Percentiles rank a stretch among this genome's conserved stretches.
Conservation (phyloP, 1,140 invertebrate genomes). For the Leptoteleia sp. region DNA sequence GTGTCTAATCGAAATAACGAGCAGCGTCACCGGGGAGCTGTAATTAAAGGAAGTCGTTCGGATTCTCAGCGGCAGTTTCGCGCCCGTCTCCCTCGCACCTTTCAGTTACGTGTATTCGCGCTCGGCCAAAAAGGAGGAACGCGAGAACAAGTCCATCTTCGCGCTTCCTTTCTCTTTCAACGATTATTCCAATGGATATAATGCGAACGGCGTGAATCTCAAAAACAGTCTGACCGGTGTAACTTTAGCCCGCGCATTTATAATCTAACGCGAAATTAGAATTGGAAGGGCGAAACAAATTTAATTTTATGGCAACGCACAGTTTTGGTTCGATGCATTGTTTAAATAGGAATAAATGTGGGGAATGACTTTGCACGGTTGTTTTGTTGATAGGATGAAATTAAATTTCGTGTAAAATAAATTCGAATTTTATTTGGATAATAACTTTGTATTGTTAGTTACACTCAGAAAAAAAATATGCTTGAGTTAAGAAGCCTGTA, state of each 20-base stretch:
- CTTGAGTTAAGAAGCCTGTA: too few species aligned
- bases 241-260: constrained; percentile 7
- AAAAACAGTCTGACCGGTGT: constrained; percentile 10
- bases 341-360: too few species aligned
- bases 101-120: constrained; percentile 50
- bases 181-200: constrained; percentile 13
- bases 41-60: constrained; percentile 69
- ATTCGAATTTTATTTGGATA: too few species aligned
- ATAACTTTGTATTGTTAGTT: too few species aligned
- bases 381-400: too few species aligned
- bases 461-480: too few species aligned
- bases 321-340: too few species aligned
- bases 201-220: background rate
- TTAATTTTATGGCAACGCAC: too few species aligned
- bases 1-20: constrained; percentile 76
- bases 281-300: too few species aligned
- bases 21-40: constrained; percentile 68
- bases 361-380: too few species aligned
- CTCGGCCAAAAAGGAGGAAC: constrained; percentile 26
- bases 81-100: constrained; percentile 58
- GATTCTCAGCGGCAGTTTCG: constrained; percentile 32
- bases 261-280: too few species aligned
- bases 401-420: too few species aligned
- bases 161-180: constrained; percentile 7
- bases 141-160: background rate